phyloP scores from a whole-genome alignment of 1,140 invertebrate genomes.

The Drepana arcuata region DNA sequence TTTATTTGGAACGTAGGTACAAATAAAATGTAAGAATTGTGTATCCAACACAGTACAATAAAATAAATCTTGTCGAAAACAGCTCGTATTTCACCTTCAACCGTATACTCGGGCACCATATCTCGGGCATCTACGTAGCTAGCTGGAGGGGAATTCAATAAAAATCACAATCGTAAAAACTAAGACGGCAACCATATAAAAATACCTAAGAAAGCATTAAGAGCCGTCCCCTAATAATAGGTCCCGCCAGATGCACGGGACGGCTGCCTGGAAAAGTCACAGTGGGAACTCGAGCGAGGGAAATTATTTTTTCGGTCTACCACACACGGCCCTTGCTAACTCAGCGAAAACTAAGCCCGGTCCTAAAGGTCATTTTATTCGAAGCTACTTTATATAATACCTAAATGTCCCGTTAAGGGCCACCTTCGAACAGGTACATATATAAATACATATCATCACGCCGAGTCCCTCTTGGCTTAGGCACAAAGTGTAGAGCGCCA shows the following conservation, averaged over 20 bases:
- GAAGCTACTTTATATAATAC: not conserved
- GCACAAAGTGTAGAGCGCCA: too few relatives aligned
- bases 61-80: constrained; percentile 58
- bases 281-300: constrained; percentile 56
- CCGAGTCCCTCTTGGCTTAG: not conserved
- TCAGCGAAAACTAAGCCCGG: constrained; percentile 52
- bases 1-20: constrained; percentile 5
- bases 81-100: constrained; percentile 59
- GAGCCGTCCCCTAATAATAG: constrained; percentile 66
- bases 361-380: constrained; percentile 27
- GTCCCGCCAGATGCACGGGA: constrained; percentile 65
- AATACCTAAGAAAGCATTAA: constrained; percentile 67
- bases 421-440: not conserved
- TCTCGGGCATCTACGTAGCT: constrained; percentile 26
- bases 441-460: not conserved
- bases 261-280: constrained; percentile 65
- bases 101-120: constrained; percentile 43
- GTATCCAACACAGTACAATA: constrained; percentile 43
- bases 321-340: constrained; percentile 63
- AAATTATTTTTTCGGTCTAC: constrained; percentile 71
- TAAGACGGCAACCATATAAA: constrained; percentile 62
- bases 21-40: constrained; percentile 40
- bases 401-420: not conserved
- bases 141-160: constrained; percentile 55
- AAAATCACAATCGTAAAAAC: constrained; percentile 69